Evolutionary conservation across 1,140 invertebrate species (phyloP), one percentile per base, ranked within the genome.

Genomic region (Nasonia longicornis): DNA sequence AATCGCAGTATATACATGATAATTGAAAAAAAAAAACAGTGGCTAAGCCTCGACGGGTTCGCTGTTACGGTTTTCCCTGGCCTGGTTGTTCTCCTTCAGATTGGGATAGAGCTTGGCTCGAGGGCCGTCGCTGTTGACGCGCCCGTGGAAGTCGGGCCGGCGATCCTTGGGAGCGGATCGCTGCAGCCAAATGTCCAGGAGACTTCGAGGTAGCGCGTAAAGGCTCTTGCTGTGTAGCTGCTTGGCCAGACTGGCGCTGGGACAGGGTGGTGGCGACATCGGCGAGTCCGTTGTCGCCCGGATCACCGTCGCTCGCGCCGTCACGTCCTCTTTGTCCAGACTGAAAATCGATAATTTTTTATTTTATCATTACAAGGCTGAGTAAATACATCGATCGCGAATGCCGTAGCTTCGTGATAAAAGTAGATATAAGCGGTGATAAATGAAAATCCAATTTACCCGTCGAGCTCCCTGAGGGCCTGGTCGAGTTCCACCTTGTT

Each of bases 271-370:
- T 1, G 96, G 94, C 1, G 95, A 96, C 89, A 96, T 94, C 0
- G 96, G 95, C 0, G 96, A 96, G 86, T 97, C 96, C 0, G 95
- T 95, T 1, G 95, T 95, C 1, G 95, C 95, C 73, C 95, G 90
- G 76, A 96, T 95, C 0, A 96, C 95, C 67, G 92, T 94, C 0
- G 93, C 94, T 66, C 95, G 89, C 86, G 93, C 86, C 75, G 91
- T 91, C 64, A 88, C 87, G n/a, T 91, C 91, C 48, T 91, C 90
- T 76, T 91, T 91, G 20, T 88, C 84, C 7, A 90, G 83, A 0
- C 89, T 90, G 42, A 10, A 64, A 80, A 81, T 63, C 52, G 48
- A 85, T 35, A 70, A 79, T 64, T 64, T 64, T 7, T 8, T 22
- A 3, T 6, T 3, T 64, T 26, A 2, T 64, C 20, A 64, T 7